Base-by-base conservation (phyloP, 2,888 invertebrate species). In the Peribatodes rhomboidaria region DNA sequence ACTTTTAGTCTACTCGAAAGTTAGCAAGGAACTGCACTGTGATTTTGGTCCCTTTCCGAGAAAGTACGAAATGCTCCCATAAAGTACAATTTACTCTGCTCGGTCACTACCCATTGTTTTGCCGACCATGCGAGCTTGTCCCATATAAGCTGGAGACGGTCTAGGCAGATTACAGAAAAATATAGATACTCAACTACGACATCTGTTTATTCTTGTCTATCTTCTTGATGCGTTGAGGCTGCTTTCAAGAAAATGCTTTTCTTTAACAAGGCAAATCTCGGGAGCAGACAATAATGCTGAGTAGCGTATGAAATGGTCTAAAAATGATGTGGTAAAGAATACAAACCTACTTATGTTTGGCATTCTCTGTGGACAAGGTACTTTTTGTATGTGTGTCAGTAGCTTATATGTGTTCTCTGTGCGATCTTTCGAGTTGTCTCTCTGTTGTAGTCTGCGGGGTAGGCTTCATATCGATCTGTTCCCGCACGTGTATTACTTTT, bases 71-170 rank as follows among this genome's bases (percentile, higher is more conserved):
- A 39, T 14, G 39, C n/a, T 53, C 39, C 22, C 22, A 53, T 53
- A 44, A 42, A 35, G 44, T 44, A 55, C 55, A 44, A 35, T 55
- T 42, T 31, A 41, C 14, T 27, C 39, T 27, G 44, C 35, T 16
- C 55, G 55, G 55, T 46, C 39, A 46, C 57, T 47, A 37, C 52
- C 46, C 54, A 58, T 65, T 69, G 61, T 62, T 65, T 57, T 49
- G 56, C 56, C 31, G 39, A 57, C 60, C 46, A 50, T 57, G 59
- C 55, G 13, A 16, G 57, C 41, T 49, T 66, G 63, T 55, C 63
- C 66, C 47, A 60, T 56, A 61, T 65, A 65, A 58, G 52, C 52
- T 22, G 56, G 42, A 61, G 53, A 52, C 46, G 8, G 57, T 53
- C 46, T 53, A 42, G 11, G 33, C 41, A 39, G 46, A 55, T 46